Conservation (phyloP, 2,113 vertebrate genomes). For the Chionis minor region DNA sequence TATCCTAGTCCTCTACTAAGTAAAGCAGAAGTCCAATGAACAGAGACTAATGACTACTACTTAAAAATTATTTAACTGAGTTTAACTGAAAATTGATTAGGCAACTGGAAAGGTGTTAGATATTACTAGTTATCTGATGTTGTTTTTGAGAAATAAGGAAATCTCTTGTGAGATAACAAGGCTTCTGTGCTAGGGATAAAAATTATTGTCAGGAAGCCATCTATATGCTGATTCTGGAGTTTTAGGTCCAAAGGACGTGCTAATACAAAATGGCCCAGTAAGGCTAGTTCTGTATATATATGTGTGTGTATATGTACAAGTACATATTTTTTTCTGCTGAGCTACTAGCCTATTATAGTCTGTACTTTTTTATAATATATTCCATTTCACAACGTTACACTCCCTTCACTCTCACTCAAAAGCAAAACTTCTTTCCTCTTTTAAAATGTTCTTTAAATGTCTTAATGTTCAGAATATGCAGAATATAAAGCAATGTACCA, state of each 20-base stretch:
- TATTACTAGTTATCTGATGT: not conserved
- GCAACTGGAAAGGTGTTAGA: not conserved
- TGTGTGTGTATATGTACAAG: not conserved
- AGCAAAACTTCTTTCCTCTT: not conserved
- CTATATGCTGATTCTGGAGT: not conserved
- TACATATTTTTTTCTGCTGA: not conserved
- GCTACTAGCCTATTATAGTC: not conserved
- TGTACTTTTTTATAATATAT: not conserved
- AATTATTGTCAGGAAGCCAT: not conserved
- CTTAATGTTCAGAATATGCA: not conserved
- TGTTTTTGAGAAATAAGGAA: not conserved
- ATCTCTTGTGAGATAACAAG: not conserved
- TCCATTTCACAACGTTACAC: not conserved
- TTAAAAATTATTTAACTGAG: not conserved
- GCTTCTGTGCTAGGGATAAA: not conserved
- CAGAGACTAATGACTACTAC: not conserved
- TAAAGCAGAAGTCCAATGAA: not conserved
- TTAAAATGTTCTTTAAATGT: not conserved
- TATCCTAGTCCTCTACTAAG: not conserved
- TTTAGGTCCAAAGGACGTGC: not conserved
- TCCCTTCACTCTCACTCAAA: not conserved
- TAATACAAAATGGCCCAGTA: not conserved
- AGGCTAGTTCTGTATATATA: not conserved
- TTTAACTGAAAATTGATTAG: not conserved
- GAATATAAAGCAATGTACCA: not conserved